These are phyloP conservation scores for Phragmatobia fuliginosa DNA, from an alignment of 2,888 invertebrate species.

Conservation along the genomic window DNA sequence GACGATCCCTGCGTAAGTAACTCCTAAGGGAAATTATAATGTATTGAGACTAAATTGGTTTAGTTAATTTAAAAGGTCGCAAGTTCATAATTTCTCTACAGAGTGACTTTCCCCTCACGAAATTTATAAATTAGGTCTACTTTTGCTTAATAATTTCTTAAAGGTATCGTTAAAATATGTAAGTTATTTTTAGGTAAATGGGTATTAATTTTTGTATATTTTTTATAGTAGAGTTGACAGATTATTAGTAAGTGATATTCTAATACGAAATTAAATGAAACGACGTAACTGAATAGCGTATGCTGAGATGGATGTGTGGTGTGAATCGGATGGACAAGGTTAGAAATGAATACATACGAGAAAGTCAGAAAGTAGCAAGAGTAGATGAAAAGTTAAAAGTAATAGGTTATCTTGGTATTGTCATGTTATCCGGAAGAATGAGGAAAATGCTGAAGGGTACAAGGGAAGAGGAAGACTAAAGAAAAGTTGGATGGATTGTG, in stretches of 20 bases:
- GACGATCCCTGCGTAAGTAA: background rate
- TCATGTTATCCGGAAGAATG: too few relatives aligned
- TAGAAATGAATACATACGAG: too few relatives aligned
- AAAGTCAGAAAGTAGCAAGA: too few relatives aligned
- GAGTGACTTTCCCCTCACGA: background rate
- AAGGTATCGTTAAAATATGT: background rate
- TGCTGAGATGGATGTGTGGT: too few relatives aligned
- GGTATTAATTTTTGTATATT: background rate
- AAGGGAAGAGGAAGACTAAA: too few relatives aligned
- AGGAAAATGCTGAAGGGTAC: too few relatives aligned
- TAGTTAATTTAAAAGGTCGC: background rate
- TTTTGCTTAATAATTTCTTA: background rate
- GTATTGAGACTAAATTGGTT: background rate
- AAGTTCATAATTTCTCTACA: background rate
- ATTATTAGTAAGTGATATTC: background rate
- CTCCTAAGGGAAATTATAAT: slow-evolving; percentile 6
- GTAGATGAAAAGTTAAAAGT: too few relatives aligned
- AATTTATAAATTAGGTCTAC: background rate
- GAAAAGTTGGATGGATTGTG: too few relatives aligned
- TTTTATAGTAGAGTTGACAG: background rate
- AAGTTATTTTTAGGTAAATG: background rate
- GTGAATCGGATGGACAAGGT: too few relatives aligned
- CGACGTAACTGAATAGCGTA: too few relatives aligned
- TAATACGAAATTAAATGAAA: too few relatives aligned
- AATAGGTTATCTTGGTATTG: too few relatives aligned